phyloP scores from a whole-genome alignment of 2,888 invertebrate genomes.

The Alcis repandata region DNA sequence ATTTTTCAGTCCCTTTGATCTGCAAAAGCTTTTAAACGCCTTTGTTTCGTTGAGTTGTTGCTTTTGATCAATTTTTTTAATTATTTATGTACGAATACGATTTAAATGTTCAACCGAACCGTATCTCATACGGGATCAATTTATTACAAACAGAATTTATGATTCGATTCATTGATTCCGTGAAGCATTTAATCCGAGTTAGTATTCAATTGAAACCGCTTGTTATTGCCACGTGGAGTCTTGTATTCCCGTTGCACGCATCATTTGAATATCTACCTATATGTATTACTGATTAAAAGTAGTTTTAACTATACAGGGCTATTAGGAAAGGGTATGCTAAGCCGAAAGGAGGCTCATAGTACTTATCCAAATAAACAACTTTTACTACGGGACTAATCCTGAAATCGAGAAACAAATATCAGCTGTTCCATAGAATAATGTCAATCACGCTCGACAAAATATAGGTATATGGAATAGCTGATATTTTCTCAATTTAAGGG shows the following conservation, averaged over 20 bases:
- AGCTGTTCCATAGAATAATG: too few relatives aligned
- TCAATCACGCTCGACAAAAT: too few relatives aligned
- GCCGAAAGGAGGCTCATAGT: too few relatives aligned
- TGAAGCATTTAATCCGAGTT: constrained; percentile 48
- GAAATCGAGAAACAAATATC: too few relatives aligned
- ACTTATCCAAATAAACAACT: too few relatives aligned
- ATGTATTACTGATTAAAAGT: constrained; percentile 18
- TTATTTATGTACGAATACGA: constrained; percentile 37
- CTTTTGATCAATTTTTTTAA: constrained; percentile 36
- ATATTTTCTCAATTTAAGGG: too few relatives aligned
- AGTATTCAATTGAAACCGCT: constrained; percentile 46
- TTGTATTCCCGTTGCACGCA: constrained; percentile 28
- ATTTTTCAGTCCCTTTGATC: constrained; percentile 14
- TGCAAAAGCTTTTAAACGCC: constrained; percentile 34
- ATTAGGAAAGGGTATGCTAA: too few relatives aligned
- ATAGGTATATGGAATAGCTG: too few relatives aligned
- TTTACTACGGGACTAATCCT: too few relatives aligned
- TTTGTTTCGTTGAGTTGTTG: constrained; percentile 50
- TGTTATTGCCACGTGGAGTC: constrained; percentile 41
- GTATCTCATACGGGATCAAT: constrained; percentile 31
- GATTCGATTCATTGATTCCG: constrained; percentile 45
- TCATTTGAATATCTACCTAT: constrained; percentile 21
- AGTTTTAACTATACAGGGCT: constrained; percentile 21
- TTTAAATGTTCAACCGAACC: constrained; percentile 28
- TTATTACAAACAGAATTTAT: constrained; percentile 39